phyloP scores from a whole-genome alignment of 1,140 invertebrate genomes.

The Monochamus saltuarius region DNA sequence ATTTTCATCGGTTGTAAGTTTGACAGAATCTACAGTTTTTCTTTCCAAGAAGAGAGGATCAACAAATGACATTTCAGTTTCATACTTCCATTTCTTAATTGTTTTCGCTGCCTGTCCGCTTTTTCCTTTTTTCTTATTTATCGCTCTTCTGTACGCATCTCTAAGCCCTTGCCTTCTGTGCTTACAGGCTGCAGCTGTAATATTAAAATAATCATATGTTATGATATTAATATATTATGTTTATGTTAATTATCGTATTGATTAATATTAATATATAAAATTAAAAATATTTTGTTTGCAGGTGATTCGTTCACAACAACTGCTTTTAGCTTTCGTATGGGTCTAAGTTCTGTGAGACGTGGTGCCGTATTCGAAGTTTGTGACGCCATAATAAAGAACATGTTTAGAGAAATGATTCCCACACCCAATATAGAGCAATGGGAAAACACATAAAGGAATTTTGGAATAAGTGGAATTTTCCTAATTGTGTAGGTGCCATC shows the following conservation, averaged over 20 bases:
- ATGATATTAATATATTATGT: not conserved
- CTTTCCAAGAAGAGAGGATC: slow-evolving; percentile 7
- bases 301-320: slow-evolving; percentile 20
- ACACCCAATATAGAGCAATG: slow-evolving; percentile 19
- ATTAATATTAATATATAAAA: slow-evolving; percentile 12
- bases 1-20: too few relatives aligned
- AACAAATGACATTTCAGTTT: slow-evolving; percentile 23
- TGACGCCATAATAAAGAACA: slow-evolving; percentile 22
- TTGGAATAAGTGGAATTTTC: slow-evolving; percentile 27
- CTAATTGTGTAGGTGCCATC: slow-evolving; percentile 39
- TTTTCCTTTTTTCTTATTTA: slow-evolving; percentile 25
- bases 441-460: slow-evolving; percentile 24
- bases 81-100: slow-evolving; percentile 26
- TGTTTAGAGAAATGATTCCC: slow-evolving; percentile 11
- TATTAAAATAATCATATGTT: not conserved
- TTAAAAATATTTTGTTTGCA: too few relatives aligned
- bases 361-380: slow-evolving; percentile 16
- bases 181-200: slow-evolving; percentile 22
- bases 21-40: too few relatives aligned
- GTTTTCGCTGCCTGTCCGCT: slow-evolving; percentile 19
- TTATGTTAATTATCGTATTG: slow-evolving; percentile 4
- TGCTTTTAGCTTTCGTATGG: slow-evolving; percentile 22
- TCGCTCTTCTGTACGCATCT: slow-evolving; percentile 17
- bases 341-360: slow-evolving; percentile 14
- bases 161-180: slow-evolving; percentile 21